Evolutionary conservation across 2,888 invertebrate genomes (phyloP), one percentile per base, ranked within the genome.

Genomic region (Eupithecia centaureata): DNA sequence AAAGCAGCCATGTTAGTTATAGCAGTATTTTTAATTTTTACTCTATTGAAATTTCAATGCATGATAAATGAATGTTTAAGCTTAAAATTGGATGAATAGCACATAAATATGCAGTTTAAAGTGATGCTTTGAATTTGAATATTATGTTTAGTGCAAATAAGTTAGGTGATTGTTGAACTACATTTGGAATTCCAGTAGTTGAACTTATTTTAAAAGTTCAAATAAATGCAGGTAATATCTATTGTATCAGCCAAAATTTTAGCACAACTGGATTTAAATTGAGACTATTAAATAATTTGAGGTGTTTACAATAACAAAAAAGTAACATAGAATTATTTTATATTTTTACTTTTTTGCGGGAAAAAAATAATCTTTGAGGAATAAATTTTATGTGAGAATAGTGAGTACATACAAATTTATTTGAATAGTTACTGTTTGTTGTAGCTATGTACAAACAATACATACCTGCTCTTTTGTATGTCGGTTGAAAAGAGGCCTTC

Each of bases 1-100:
- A 66, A 75, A 71, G 68, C 67, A 64, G 65, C 47, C 4, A 22
- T 10, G 22, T 10, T 68, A 68, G 47, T 38, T 30, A 72, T 61
- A 63, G 38, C 62, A 22, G 59, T 58, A 52, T 63, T 67, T 70
- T 57, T 33, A 56, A 32, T 47, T 30, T 65, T 69, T 35, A 27
- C 2, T 52, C 7, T 52, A 27, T 27, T 27, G 27, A 27, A 15
- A 27, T 52, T 52, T 52, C 57, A 52, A 52, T 52, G 52, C 52
- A 52, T 52, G 27, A 27, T 25, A 27, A 52, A 52, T 52, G 0
- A 27, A 52, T 27, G 52, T 52, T 51, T 25, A 5, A 52, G 52
- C 52, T 52, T 13, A 15, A 27, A 52, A 15, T 5, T 27, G 27
- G 51, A 52, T 52, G 52, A 52, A 52, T 52, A 52, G 27, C 52